A percentile compares a stretch with the other conserved stretches of the same genome.
These are phyloP conservation scores for Cephalopterus ornatus DNA, from an alignment of 2,113 vertebrate species.

Conservation along the genomic window DNA sequence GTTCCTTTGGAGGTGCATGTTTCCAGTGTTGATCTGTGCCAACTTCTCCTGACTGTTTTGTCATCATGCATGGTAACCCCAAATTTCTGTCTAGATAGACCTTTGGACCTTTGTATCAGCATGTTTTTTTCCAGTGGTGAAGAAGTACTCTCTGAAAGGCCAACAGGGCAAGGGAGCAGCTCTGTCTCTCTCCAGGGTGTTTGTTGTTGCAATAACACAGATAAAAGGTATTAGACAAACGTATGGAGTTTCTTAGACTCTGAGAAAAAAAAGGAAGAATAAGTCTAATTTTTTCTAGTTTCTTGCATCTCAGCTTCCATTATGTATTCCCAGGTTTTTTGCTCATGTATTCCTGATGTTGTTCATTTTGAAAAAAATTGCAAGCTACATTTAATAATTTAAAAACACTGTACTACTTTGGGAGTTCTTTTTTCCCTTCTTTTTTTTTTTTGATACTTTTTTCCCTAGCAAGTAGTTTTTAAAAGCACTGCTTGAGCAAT, in stretches of 20 bases:
- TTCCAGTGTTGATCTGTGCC: not conserved
- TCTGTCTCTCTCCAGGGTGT: not conserved
- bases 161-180: not conserved
- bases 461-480: not conserved
- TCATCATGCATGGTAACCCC: not conserved
- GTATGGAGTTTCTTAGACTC: not conserved
- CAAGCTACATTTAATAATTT: not conserved
- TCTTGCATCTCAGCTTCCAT: not conserved
- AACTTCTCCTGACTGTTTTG: not conserved
- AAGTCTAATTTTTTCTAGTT: not conserved
- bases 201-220: not conserved
- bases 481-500: not conserved
- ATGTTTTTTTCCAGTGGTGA: not conserved
- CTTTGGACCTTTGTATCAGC: not conserved
- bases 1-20: not conserved
- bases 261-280: not conserved
- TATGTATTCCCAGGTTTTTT: not conserved
- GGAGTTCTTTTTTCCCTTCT: not conserved
- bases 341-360: not conserved
- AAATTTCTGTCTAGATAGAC: not conserved
- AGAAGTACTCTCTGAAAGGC: not conserved
- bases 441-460: not conserved
- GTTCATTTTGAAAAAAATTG: not conserved
- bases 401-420: not conserved
- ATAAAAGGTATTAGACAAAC: not conserved